phyloP scores from a whole-genome alignment of 1,140 invertebrate species.

The Bombus consobrinus region DNA sequence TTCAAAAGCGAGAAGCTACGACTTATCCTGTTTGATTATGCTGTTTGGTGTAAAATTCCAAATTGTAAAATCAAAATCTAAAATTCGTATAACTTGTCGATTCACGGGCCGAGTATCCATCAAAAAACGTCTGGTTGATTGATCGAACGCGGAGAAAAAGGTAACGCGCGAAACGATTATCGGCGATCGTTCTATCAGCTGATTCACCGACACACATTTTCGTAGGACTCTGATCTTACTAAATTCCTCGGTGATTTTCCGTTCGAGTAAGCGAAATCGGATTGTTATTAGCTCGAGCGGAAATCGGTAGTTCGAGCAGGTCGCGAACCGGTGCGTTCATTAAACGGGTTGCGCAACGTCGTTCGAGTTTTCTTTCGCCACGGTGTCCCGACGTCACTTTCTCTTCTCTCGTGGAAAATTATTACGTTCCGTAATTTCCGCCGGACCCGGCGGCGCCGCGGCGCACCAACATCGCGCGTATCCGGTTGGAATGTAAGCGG shows the following conservation, averaged over 20 bases:
- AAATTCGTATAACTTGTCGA: too few species aligned
- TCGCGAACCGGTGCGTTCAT: background rate
- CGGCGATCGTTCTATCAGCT: too few species aligned
- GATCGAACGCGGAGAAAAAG: too few species aligned
- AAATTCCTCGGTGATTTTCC: background rate
- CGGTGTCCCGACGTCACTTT: constrained; percentile 53
- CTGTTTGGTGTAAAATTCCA: too few species aligned
- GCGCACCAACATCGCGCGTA: constrained; percentile 45
- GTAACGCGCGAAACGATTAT: too few species aligned
- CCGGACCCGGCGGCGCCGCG: constrained; percentile 20
- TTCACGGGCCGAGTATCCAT: too few species aligned
- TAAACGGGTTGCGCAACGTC: background rate
- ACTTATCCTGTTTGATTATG: too few species aligned
- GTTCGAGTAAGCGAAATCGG: background rate
- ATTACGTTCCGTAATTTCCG: constrained; percentile 75
- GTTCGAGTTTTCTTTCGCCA: constrained; percentile 31
- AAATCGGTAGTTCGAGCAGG: background rate
- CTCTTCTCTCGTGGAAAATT: constrained; percentile 68
- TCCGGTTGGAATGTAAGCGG: constrained; percentile 62
- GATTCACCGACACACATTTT: too few species aligned
- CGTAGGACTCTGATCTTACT: too few species aligned
- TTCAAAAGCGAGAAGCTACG: too few species aligned
- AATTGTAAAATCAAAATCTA: too few species aligned
- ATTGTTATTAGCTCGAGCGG: background rate
- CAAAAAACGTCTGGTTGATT: too few species aligned